Conservation (phyloP, 2,113 vertebrate genomes). For the Sinosuthora webbiana region DNA sequence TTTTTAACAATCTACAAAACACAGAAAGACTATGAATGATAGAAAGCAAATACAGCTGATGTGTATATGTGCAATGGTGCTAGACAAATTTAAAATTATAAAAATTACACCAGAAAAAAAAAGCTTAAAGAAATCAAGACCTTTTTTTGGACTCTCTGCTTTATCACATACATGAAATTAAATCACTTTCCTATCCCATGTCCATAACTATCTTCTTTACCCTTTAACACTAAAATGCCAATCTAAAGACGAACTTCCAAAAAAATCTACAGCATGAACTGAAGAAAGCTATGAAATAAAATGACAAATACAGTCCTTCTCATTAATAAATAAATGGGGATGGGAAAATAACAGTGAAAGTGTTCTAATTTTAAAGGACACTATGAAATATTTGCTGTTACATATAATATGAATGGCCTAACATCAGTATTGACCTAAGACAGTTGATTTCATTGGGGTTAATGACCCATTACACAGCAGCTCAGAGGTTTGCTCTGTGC, state of each 20-base stretch:
- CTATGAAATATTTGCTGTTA: not conserved
- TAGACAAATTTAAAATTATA: not conserved
- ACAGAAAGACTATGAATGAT: not conserved
- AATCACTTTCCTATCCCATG: not conserved
- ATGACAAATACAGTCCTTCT: not conserved
- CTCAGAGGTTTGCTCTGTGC: not conserved
- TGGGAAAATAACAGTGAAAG: not conserved
- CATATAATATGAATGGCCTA: not conserved
- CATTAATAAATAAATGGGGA: not conserved
- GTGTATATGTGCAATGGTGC: accelerated
- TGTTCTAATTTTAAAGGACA: not conserved
- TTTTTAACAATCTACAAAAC: not conserved
- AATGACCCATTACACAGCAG: not conserved
- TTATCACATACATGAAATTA: not conserved
- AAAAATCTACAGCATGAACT: not conserved
- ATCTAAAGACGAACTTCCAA: not conserved
- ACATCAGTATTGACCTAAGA: not conserved
- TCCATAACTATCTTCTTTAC: not conserved
- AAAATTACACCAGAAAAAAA: not conserved
- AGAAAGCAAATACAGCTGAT: not conserved
- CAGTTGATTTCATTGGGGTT: not conserved
- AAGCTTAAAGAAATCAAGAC: not conserved
- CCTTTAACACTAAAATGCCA: not conserved
- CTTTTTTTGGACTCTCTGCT: not conserved
- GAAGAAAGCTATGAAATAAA: not conserved